phyloP scores from a whole-genome alignment of 2,797 vertebrate species.

The Pseudochromis fuscus region DNA sequence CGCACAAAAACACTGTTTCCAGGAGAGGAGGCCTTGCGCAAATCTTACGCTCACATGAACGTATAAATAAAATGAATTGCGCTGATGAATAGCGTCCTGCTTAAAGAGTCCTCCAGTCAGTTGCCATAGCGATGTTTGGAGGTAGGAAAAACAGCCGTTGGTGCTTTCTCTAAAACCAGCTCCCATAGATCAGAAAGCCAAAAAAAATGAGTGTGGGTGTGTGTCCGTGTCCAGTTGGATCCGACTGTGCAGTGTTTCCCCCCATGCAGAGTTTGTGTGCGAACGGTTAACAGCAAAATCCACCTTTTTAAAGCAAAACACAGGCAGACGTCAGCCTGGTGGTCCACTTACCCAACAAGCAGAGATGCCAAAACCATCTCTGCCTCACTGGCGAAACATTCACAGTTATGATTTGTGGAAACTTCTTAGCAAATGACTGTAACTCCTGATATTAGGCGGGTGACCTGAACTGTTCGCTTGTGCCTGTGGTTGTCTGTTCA shows the following conservation, averaged over 20 bases:
- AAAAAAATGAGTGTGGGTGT: slow-evolving; percentile 26
- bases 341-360: slow-evolving; percentile 41
- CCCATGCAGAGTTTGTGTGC: slow-evolving; percentile 25
- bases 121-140: slow-evolving; percentile 63
- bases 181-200: slow-evolving; percentile 24
- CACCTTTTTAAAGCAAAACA: slow-evolving; percentile 21
- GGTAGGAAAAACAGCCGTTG: slow-evolving; percentile 40
- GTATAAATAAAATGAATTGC: slow-evolving; percentile 32
- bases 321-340: slow-evolving; percentile 24
- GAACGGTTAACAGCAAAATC: slow-evolving; percentile 6
- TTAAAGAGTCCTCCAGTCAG: slow-evolving; percentile 40
- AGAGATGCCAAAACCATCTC: slow-evolving; percentile 45
- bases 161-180: slow-evolving; percentile 27
- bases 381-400: slow-evolving; percentile 31
- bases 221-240: slow-evolving; percentile 28
- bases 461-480: slow-evolving; percentile 25
- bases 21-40: slow-evolving; percentile 33
- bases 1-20: slow-evolving; percentile 44
- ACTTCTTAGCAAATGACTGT: slow-evolving; percentile 31
- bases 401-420: slow-evolving; percentile 41
- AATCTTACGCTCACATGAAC: slow-evolving; percentile 16
- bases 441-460: slow-evolving; percentile 41
- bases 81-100: slow-evolving; percentile 6
- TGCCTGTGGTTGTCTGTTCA: slow-evolving; percentile 38
- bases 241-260: slow-evolving; percentile 3